A percentile compares a stretch with the other conserved stretches of the same genome.
phyloP scores from a whole-genome alignment of 92 coral and sea anemone genomes.

The Umimayanthus kanabou region DNA sequence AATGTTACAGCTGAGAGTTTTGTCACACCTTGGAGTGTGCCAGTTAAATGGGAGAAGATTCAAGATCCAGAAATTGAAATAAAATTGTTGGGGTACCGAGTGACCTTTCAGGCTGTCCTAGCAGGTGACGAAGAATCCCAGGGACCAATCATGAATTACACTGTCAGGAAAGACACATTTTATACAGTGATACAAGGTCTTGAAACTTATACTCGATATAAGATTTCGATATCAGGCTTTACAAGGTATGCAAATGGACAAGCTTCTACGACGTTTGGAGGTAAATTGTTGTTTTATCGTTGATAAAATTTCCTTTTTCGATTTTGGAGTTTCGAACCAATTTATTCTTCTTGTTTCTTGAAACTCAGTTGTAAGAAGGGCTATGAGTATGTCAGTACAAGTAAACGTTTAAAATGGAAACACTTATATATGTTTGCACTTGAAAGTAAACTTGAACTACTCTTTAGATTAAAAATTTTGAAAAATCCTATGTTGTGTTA shows the following conservation, averaged over 20 bases:
- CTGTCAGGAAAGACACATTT: constrained; percentile 58
- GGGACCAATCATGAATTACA: constrained; percentile 44
- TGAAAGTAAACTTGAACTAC: too few species aligned
- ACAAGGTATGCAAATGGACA: constrained; percentile 72
- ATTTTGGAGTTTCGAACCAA: too few species aligned
- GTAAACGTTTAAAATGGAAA: too few species aligned
- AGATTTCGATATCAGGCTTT: constrained; percentile 64
- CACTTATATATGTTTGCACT: too few species aligned
- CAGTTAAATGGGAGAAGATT: constrained; percentile 66
- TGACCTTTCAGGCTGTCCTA: constrained; percentile 56
- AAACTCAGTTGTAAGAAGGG: not conserved
- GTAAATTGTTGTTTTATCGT: constrained; percentile 24
- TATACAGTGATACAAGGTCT: constrained; percentile 37
- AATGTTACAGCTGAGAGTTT: constrained; percentile 63
- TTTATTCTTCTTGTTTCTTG: not conserved
- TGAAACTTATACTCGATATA: constrained; percentile 55
- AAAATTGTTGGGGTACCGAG: constrained; percentile 68
- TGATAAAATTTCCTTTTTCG: not conserved
- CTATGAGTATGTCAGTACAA: not conserved
- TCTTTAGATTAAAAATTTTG: too few species aligned
- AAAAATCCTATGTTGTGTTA: too few species aligned
- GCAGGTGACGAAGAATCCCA: constrained; percentile 62
- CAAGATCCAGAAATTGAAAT: constrained; percentile 44
- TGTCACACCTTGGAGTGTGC: constrained; percentile 61
- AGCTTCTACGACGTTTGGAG: constrained; percentile 56